Evolutionary conservation across 2,797 vertebrate species (phyloP), one percentile per base, ranked within the genome.

Genomic region (Leontopithecus rosalia): DNA sequence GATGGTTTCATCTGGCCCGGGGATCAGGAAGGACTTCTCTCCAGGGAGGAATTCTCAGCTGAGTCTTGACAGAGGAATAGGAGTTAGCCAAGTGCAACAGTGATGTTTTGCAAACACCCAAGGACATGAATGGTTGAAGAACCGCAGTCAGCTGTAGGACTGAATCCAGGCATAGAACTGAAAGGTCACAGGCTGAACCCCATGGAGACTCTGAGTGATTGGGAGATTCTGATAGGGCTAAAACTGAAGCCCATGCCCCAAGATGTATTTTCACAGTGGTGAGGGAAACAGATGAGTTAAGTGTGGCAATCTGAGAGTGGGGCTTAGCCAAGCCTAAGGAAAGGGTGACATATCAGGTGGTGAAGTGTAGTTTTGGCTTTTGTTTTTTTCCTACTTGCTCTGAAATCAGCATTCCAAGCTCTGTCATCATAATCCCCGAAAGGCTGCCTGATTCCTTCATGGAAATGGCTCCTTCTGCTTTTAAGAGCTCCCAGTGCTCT

Each of bases 291-390:
- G 87, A 94, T 72, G 95, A 93, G 91, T 89, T 87, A 83, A 94
- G 84, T 33, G 57, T 97, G 86, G 85, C 95, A 95, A 96, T 93
- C 87, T n/a, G 64, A 48, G 82, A 52, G 26, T 4, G 22, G n/a
- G 77, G 46, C 67, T 94, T 28, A 50, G 94, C 87, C 84, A 93
- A 55, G 83, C 89, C 46, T 2, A 2, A 91, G 94, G 84, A 73
- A 43, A 52, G 28, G 58, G 67, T 57, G 55, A 77, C 86, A 43
- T 22, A 64, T 91, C 77, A 95, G 93, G 84, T 46, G 93, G 82
- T 79, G 55, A 73, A 96, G 82, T 57, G 28, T 10, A 58, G 19
- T 36, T 94, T 61, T 10, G 91, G 83, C 57, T 81, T 73, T 84
- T 50, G 4, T 80, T 84, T 61, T 94, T 91, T 64, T 24, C n/a